A percentile compares a stretch with the other conserved stretches of the same genome.
Conservation (phyloP, 2,797 vertebrate species). For the Dallia pectoralis region DNA sequence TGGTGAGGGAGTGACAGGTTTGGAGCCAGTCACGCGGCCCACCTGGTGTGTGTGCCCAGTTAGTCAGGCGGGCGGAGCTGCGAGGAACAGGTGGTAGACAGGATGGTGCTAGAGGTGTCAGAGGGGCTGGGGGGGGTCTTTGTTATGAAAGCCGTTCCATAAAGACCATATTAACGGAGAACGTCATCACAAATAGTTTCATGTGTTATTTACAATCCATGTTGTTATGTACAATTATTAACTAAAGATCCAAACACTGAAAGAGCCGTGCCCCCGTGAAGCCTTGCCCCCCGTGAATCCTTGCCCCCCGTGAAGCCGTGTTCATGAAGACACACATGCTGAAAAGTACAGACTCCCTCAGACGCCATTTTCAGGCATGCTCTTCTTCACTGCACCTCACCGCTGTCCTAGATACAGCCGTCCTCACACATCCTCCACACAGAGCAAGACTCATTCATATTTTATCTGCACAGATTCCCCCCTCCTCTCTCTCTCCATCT, state of each 20-base stretch:
- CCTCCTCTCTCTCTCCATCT: background rate
- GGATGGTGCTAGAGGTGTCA: slow-evolving; percentile 7
- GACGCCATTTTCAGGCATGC: slow-evolving; percentile 18
- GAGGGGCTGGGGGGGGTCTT: slow-evolving; percentile 6
- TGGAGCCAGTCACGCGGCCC: slow-evolving; percentile 43
- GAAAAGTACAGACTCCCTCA: slow-evolving; percentile 12
- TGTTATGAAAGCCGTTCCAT: slow-evolving; percentile 16
- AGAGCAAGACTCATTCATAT: slow-evolving; percentile 14
- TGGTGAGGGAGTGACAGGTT: slow-evolving; percentile 44
- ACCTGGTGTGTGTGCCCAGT: slow-evolving; percentile 36
- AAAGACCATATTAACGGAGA: background rate
- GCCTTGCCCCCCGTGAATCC: too few relatives aligned
- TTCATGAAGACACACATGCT: slow-evolving; percentile 17
- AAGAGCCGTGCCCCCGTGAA: too few relatives aligned
- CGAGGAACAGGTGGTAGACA: slow-evolving; percentile 44
- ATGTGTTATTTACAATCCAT: background rate
- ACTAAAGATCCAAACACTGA: too few relatives aligned
- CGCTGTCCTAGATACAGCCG: slow-evolving; percentile 40
- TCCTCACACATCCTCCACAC: slow-evolving; percentile 13
- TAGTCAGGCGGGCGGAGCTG: slow-evolving; percentile 12
- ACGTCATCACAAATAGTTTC: background rate
- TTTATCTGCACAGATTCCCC: slow-evolving; percentile 16
- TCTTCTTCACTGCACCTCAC: slow-evolving; percentile 17
- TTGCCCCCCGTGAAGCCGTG: too few relatives aligned
- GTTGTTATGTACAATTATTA: too few relatives aligned